Base-by-base conservation (phyloP, 2,113 vertebrate species). In the Drymodes brunneopygia region DNA sequence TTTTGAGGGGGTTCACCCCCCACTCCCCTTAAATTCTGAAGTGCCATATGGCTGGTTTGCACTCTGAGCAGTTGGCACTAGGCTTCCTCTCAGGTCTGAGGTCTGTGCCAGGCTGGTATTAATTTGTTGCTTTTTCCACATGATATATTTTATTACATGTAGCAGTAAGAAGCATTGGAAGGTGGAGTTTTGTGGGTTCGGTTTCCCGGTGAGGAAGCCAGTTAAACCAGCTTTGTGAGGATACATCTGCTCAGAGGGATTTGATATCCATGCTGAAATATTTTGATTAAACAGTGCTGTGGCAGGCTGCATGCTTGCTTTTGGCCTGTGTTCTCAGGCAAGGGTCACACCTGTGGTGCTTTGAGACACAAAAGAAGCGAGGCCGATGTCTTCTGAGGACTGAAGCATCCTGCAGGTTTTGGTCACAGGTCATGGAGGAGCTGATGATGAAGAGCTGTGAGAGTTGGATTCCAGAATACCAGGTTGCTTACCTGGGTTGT, bases 181-280 rank as follows among this genome's bases (percentile, higher is more conserved):
- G 81, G 77, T 72, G 61, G 53, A 85, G 70, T 57, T 66, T 17
- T 53, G 36, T 53, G 51, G 50, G 50, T 75, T 91, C 8, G 7
- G 5, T 70, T 90, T 94, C 72, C n/a, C 12, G 0, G 0, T 57
- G 66, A 56, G 1, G 7, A 85, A 94, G 80, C 84, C 83, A 82
- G 89, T 94, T 66, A 92, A 96, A 94, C 86, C 78, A 94, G 95
- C 92, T 94, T 70, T 66, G 38, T 61, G 57, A 57, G 53, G 89
- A 54, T 75, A 7, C 1, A 9, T 38, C 65, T 90, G 42, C 71
- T 60, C 40, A 57, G 57, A 79, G 75, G 61, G 51, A 89, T 80
- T 84, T 84, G 19, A 47, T 85, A 94, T 86, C 74, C 12, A 6
- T 79, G 61, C 81, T 70, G 80, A 79, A 94, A 56, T 90, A 62